phyloP scores from a whole-genome alignment of 2,888 invertebrate species.

The Rhagonycha fulva region DNA sequence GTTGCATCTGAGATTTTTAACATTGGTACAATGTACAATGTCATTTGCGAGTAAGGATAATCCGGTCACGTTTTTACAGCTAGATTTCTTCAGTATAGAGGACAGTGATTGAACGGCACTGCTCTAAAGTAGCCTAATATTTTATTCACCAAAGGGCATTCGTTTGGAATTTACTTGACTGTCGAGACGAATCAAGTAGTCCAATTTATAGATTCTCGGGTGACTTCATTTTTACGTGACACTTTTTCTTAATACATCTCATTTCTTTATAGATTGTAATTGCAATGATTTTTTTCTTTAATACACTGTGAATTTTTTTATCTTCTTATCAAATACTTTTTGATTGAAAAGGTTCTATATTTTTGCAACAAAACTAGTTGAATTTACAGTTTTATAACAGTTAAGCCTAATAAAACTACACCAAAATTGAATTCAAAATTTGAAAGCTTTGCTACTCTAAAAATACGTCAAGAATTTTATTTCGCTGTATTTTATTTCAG shows the following conservation, averaged over 20 bases:
- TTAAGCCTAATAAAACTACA: too few species aligned
- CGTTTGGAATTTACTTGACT: constrained; percentile 46
- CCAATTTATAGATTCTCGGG: constrained; percentile 44
- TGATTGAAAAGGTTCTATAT: neutral
- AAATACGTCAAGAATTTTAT: too few species aligned
- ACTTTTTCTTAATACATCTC: constrained; percentile 21
- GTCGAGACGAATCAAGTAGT: constrained; percentile 43
- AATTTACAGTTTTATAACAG: too few species aligned
- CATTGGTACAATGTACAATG: constrained; percentile 17
- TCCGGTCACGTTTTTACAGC: constrained; percentile 40
- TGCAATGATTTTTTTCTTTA: constrained; percentile 18
- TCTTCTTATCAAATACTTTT: neutral
- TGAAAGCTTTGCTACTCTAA: too few species aligned
- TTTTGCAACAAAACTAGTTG: too few species aligned
- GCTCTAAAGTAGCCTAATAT: constrained; percentile 47
- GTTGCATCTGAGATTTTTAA: constrained; percentile 4
- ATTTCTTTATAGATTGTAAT: constrained; percentile 26
- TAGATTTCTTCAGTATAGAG: constrained; percentile 37
- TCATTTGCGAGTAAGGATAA: constrained; percentile 36
- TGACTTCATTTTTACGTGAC: constrained; percentile 32
- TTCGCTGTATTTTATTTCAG: too few species aligned
- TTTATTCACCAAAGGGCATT: constrained; percentile 50
- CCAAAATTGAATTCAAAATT: too few species aligned
- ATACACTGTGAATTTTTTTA: neutral
- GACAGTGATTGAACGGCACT: constrained; percentile 51